phyloP scores from a whole-genome alignment of 2,797 vertebrate species.

The Alfaro cultratus region DNA sequence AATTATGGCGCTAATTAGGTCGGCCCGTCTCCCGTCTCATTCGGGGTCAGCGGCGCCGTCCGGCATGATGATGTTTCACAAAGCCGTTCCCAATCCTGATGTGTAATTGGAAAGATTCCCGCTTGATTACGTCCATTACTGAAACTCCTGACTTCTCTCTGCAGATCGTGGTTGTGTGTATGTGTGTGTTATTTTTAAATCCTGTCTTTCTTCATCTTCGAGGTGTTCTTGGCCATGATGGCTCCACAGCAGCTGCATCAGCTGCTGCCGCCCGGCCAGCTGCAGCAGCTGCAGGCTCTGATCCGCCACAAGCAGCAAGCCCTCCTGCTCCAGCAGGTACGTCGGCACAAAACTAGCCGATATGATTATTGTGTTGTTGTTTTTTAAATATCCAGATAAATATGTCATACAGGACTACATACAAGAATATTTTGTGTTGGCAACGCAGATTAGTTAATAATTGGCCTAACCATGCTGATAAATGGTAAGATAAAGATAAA shows the following conservation, averaged over 20 bases:
- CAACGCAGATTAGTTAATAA: not conserved
- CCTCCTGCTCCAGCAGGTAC: conserved; percentile 93
- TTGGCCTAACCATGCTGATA: not conserved
- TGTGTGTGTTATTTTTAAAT: not conserved
- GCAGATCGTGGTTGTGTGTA: not conserved
- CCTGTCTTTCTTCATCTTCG: conserved; percentile 55
- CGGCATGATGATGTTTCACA: conserved; percentile 55
- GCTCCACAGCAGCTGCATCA: conserved; percentile 89
- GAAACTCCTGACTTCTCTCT: conserved; percentile 51
- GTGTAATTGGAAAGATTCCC: conserved; percentile 61
- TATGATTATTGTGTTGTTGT: not conserved
- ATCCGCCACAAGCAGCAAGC: conserved; percentile 94
- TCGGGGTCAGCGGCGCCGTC: conserved; percentile 66
- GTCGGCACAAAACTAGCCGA: not conserved
- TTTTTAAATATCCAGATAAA: not conserved
- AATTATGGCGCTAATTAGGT: conserved; percentile 78
- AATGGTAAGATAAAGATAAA: not conserved
- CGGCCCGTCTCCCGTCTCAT: conserved; percentile 62
- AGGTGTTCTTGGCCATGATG: conserved; percentile 93
- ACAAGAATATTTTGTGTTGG: too few species aligned
- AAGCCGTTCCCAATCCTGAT: conserved; percentile 51
- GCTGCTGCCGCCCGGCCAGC: conserved; percentile 68
- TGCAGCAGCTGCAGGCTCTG: conserved; percentile 89
- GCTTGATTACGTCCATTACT: conserved; percentile 45
- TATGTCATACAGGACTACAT: not conserved